These are phyloP conservation scores for Dasyornis broadbenti DNA, from an alignment of 2,113 vertebrate genomes.

Conservation along the genomic window DNA sequence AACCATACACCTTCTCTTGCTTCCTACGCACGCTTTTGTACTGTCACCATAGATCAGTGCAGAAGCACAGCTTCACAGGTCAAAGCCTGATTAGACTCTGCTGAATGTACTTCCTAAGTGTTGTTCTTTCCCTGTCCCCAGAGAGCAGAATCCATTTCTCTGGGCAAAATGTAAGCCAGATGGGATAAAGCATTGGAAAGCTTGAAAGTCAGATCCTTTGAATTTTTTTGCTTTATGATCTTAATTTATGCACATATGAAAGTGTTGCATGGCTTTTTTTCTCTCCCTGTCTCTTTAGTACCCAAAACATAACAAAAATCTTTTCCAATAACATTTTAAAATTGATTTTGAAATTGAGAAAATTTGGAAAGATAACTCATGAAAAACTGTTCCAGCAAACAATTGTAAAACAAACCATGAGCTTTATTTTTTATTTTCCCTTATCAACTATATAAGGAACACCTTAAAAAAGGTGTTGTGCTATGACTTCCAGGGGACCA, in stretches of 20 bases:
- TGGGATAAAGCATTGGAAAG: neutral
- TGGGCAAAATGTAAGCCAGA: slow-evolving; percentile 25
- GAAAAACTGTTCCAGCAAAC: neutral
- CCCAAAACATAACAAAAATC: neutral
- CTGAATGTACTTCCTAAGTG: neutral
- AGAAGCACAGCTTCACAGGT: neutral
- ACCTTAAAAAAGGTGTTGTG: neutral
- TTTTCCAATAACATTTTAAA: neutral
- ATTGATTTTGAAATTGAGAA: rapidly evolving
- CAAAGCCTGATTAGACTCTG: neutral
- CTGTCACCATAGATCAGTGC: neutral
- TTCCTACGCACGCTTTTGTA: neutral
- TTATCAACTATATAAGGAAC: neutral
- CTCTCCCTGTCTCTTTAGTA: neutral
- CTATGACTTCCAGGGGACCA: neutral
- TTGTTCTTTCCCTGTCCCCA: neutral
- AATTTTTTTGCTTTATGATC: slow-evolving; percentile 5
- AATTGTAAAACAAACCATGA: neutral
- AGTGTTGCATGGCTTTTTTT: neutral
- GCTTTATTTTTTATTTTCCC: neutral
- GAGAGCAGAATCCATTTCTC: neutral
- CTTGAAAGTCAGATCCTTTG: slow-evolving; percentile 14
- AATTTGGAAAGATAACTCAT: neutral
- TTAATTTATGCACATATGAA: slow-evolving; percentile 48
- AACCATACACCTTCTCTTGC: neutral